Evolutionary conservation across 2,113 vertebrate genomes (phyloP).

Genomic region (Thalassoma bifasciatum): DNA sequence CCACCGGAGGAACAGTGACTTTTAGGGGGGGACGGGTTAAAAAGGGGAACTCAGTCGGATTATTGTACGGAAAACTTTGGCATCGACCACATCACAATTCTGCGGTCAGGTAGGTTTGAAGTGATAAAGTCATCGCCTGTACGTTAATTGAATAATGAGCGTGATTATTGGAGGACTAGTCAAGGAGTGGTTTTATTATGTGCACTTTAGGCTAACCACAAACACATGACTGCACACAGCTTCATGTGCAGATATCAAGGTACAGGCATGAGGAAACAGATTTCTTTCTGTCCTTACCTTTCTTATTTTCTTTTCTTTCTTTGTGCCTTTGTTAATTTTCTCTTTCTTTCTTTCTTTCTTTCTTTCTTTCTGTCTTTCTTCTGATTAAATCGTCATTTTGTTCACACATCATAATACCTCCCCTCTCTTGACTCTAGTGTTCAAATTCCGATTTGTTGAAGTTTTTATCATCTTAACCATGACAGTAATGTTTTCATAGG

Average conservation of each 20-base stretch:
- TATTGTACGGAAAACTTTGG: slow-evolving; percentile 27
- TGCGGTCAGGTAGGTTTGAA: slow-evolving; percentile 21
- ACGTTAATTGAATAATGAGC: not conserved
- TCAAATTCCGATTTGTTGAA: not conserved
- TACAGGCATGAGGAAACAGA: not conserved
- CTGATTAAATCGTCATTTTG: not conserved
- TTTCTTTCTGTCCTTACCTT: too few species aligned
- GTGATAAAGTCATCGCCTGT: not conserved
- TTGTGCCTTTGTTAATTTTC: not conserved
- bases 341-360: not conserved
- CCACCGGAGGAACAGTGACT: not conserved
- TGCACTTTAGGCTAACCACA: not conserved
- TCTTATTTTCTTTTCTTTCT: not conserved
- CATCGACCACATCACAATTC: not conserved
- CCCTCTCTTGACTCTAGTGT: too few species aligned
- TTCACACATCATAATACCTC: not conserved
- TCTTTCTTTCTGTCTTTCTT: not conserved
- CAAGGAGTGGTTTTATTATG: not conserved
- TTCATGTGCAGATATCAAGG: too few species aligned
- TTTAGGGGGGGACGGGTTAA: not conserved
- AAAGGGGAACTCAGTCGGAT: slow-evolving; percentile 38
- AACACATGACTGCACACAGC: slow-evolving; percentile 7
- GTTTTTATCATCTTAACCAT: not conserved
- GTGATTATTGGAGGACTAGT: not conserved
- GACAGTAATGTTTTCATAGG: not conserved